A percentile compares a stretch with the other conserved stretches of the same genome.
Evolutionary conservation across 2,113 vertebrate genomes (phyloP).

Genomic region (Gorsachius goisagi): DNA sequence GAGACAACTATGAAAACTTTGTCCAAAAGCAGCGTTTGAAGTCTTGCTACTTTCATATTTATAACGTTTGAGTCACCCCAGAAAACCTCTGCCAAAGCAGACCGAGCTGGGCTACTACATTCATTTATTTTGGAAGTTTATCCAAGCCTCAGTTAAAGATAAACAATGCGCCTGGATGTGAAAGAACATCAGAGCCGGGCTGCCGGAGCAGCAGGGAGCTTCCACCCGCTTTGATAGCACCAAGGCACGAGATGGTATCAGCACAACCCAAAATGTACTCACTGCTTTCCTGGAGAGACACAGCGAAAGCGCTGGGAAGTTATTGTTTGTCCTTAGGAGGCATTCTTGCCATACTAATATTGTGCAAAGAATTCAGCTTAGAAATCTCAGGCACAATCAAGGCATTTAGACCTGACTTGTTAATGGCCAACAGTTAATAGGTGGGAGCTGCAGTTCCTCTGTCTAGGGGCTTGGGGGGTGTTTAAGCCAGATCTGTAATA

Average conservation of each 20-base stretch:
- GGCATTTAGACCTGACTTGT: background rate
- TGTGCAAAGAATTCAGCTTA: background rate
- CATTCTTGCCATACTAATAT: background rate
- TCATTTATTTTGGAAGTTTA: conserved; percentile 52
- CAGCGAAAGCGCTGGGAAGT: background rate
- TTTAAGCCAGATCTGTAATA: background rate
- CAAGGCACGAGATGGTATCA: conserved; percentile 5
- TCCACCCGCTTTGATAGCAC: background rate
- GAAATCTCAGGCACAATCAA: background rate
- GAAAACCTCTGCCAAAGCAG: background rate
- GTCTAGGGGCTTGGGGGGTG: background rate
- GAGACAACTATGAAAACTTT: background rate
- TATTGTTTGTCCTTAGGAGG: background rate
- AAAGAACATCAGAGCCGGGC: conserved; percentile 3
- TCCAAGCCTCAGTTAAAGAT: conserved; percentile 32
- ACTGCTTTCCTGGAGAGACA: background rate
- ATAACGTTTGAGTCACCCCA: background rate
- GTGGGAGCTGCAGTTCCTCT: background rate
- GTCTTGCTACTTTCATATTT: conserved; percentile 8
- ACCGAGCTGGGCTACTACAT: background rate
- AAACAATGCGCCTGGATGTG: background rate
- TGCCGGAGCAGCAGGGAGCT: conserved; percentile 11
- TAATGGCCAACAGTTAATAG: background rate
- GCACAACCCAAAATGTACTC: background rate
- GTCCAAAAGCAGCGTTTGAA: background rate